Conservation (phyloP, 2,113 vertebrate species). For the Tor tambroides region DNA sequence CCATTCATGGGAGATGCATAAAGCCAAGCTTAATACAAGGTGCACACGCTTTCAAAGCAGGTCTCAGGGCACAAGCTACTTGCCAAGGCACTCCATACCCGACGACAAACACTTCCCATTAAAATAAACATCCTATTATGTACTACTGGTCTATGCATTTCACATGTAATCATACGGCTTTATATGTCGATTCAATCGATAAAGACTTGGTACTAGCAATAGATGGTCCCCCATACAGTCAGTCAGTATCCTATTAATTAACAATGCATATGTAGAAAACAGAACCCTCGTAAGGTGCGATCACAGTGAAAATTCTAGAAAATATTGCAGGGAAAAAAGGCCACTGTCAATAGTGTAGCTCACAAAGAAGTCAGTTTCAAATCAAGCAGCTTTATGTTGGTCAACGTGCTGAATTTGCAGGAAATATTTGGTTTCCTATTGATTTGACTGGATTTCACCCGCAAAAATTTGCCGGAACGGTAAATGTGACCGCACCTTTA, state of each 20-base stretch:
- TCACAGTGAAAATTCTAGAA: background rate
- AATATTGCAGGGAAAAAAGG: background rate
- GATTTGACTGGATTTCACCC: background rate
- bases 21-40: conserved; percentile 74
- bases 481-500: background rate
- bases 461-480: background rate
- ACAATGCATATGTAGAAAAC: conserved; percentile 77
- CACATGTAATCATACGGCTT: background rate
- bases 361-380: background rate
- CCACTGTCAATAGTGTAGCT: background rate
- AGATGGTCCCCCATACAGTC: conserved; percentile 81
- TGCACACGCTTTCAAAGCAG: conserved; percentile 56
- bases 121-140: background rate
- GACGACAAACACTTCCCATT: conserved; percentile 18
- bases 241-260: conserved; percentile 61
- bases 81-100: conserved; percentile 32
- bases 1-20: conserved; percentile 77
- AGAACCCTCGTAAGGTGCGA: conserved; percentile 62
- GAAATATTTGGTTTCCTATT: background rate
- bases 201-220: conserved; percentile 55
- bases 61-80: conserved; percentile 45
- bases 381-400: background rate
- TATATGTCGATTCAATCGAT: background rate
- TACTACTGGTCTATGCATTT: background rate
- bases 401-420: background rate